Evolutionary conservation across 1,140 invertebrate species (phyloP).

Genomic region (Oncopodura yosiiana): DNA sequence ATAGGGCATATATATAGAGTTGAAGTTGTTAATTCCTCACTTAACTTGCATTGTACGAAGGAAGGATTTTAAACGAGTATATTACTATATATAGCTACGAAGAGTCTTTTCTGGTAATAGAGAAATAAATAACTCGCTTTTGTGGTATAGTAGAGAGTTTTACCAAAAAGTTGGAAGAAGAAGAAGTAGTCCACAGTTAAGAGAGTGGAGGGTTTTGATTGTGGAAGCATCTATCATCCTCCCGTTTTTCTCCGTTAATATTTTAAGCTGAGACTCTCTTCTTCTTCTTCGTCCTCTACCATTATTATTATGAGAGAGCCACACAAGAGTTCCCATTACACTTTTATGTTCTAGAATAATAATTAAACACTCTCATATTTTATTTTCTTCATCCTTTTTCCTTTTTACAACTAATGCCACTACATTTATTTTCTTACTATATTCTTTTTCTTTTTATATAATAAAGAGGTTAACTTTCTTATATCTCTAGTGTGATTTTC

Average conservation of each 20-base stretch:
- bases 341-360: constrained; percentile 32
- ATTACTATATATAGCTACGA: background rate
- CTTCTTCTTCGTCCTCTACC: constrained; percentile 9
- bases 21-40: background rate
- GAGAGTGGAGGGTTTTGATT: constrained; percentile 11
- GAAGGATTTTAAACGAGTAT: background rate
- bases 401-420: background rate
- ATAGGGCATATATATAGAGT: background rate
- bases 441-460: no score
- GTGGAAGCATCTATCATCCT: constrained; percentile 28
- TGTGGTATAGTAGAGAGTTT: constrained; percentile 11
- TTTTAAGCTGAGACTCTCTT: constrained; percentile 21
- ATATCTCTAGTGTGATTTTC: no score
- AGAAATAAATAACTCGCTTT: constrained; percentile 21
- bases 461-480: no score
- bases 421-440: no score
- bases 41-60: background rate
- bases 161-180: constrained; percentile 7
- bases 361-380: constrained; percentile 33
- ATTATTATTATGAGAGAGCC: no score
- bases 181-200: background rate
- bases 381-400: constrained; percentile 21
- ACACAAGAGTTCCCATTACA: constrained; percentile 32
- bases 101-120: constrained; percentile 1
- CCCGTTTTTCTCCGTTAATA: constrained; percentile 20